phyloP scores from a whole-genome alignment of 2,888 invertebrate species.

The Adelphocoris suturalis region DNA sequence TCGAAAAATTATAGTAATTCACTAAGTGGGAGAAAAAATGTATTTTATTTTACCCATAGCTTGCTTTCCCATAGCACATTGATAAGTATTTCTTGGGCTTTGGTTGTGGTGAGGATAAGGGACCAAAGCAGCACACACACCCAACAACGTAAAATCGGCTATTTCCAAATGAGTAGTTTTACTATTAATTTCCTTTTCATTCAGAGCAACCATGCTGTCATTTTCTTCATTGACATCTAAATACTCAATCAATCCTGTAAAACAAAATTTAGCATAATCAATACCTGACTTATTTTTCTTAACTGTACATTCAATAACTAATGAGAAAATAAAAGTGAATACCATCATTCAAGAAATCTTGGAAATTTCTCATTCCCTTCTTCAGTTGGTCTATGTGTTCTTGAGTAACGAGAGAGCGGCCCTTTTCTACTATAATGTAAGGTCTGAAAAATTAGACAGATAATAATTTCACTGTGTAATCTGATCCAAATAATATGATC shows the following conservation, averaged over 20 bases:
- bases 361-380: slow-evolving; percentile 88
- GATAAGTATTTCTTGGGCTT: slow-evolving; percentile 98
- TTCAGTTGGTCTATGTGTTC: slow-evolving; percentile 90
- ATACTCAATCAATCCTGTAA: slow-evolving; percentile 89
- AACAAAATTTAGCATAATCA: background rate
- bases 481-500: background rate
- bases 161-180: slow-evolving; percentile 97
- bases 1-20: background rate
- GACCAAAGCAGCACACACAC: slow-evolving; percentile 97
- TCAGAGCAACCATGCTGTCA: slow-evolving; percentile 94
- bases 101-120: slow-evolving; percentile 99
- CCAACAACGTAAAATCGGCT: slow-evolving; percentile 97
- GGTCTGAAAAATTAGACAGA: slow-evolving; percentile 84
- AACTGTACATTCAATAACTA: too few relatives aligned
- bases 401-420: slow-evolving; percentile 87
- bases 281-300: too few relatives aligned
- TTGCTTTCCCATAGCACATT: slow-evolving; percentile 99
- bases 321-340: slow-evolving; percentile 63
- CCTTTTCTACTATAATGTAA: slow-evolving; percentile 95
- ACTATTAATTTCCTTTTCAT: slow-evolving; percentile 88
- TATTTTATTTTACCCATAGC: slow-evolving; percentile 90
- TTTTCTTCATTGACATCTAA: slow-evolving; percentile 99
- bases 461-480: too few relatives aligned
- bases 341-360: slow-evolving; percentile 95
- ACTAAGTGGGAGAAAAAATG: background rate